Conservation (phyloP, 2,888 invertebrate genomes). For the Drosophila buzzatii region DNA sequence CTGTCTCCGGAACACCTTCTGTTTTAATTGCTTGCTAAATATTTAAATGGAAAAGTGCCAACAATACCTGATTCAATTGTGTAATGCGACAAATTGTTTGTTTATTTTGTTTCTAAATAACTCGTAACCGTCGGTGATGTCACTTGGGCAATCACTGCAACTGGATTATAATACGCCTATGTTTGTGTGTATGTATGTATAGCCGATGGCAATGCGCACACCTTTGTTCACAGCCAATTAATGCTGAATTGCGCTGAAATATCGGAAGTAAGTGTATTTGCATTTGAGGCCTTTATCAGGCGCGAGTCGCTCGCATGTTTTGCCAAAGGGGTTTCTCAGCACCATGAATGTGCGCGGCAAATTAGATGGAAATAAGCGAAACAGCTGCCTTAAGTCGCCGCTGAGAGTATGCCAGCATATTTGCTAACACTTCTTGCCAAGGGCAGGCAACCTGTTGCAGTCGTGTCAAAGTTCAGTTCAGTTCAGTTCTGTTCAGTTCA, state of each 20-base stretch:
- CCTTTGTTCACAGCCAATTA: background rate
- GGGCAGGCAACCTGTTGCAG: slow-evolving; percentile 48
- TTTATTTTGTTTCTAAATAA: slow-evolving; percentile 40
- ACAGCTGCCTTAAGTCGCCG: slow-evolving; percentile 33
- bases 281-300: background rate
- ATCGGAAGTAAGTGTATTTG: slow-evolving; percentile 3
- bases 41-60: slow-evolving; percentile 39
- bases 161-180: slow-evolving; percentile 25
- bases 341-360: slow-evolving; percentile 13
- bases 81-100: slow-evolving; percentile 29
- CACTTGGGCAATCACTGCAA: slow-evolving; percentile 42
- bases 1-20: slow-evolving; percentile 31
- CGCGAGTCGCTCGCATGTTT: background rate
- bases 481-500: slow-evolving; percentile 7
- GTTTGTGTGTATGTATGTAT: background rate
- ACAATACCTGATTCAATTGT: slow-evolving; percentile 33
- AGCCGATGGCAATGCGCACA: background rate
- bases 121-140: slow-evolving; percentile 60
- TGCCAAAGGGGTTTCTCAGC: background rate
- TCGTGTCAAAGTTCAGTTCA: slow-evolving; percentile 43
- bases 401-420: slow-evolving; percentile 14
- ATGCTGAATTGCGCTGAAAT: background rate
- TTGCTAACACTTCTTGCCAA: slow-evolving; percentile 2
- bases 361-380: slow-evolving; percentile 24
- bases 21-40: slow-evolving; percentile 35